A percentile compares a stretch with the other conserved stretches of the same genome.
These are phyloP conservation scores for Psephotus haematonotus DNA, from an alignment of 2,113 vertebrate genomes.

Conservation along the genomic window DNA sequence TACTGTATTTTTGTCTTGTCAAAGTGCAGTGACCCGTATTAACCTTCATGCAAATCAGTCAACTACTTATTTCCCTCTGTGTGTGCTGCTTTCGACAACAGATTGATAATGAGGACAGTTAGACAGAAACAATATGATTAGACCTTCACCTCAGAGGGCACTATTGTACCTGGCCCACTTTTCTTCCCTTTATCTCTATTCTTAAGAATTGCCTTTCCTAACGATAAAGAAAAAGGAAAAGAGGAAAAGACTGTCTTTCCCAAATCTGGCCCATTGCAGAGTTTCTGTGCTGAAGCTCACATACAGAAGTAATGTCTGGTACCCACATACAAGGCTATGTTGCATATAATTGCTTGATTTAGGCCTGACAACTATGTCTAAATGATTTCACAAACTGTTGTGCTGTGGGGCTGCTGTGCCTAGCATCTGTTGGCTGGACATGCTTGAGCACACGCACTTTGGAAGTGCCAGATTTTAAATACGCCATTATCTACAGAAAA, in stretches of 20 bases:
- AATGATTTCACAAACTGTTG: rapidly evolving
- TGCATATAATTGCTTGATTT: background rate
- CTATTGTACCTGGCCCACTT: background rate
- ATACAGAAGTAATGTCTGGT: background rate
- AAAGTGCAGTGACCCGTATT: background rate
- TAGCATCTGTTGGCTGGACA: background rate
- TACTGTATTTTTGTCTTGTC: background rate
- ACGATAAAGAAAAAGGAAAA: background rate
- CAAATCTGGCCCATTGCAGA: background rate
- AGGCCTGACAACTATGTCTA: background rate
- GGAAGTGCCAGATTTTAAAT: slow-evolving; percentile 6
- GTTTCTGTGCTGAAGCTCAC: background rate
- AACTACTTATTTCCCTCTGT: background rate
- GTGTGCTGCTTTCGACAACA: background rate
- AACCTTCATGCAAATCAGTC: background rate
- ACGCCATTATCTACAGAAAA: background rate
- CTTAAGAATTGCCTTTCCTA: background rate
- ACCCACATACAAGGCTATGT: background rate
- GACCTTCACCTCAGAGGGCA: background rate
- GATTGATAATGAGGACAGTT: background rate
- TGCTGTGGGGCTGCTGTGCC: rapidly evolving
- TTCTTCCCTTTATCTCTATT: background rate
- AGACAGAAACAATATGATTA: background rate
- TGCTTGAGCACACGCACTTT: background rate
- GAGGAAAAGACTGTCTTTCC: background rate